Base-by-base conservation (phyloP, 1,140 invertebrate genomes). In the Drosophila elegans region DNA sequence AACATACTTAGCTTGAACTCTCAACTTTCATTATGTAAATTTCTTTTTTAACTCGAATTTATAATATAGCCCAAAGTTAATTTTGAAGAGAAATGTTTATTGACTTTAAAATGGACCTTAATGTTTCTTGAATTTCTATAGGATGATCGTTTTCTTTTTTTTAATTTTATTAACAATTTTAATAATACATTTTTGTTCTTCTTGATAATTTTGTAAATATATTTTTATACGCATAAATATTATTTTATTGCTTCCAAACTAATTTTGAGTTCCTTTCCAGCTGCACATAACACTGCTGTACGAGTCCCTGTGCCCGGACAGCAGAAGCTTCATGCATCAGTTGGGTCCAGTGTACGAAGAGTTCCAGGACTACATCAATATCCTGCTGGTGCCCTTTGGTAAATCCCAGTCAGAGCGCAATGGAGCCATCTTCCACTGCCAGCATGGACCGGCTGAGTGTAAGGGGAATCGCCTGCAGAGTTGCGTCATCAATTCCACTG, bases 241-340 rank as follows among this genome's bases (percentile, higher is more conserved):
- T 39, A 11, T 39, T 39, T 39, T 2, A 13, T 32, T 32, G 7
- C 7, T 32, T 44, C 7, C 0, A 3, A 49, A 42, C 10, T 11
- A 25, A 11, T 7, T 39, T 51, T 27, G 5, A 16, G 7, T 21
- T 49, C 11, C 21, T 4, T 5, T 38, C 3, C 36, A 92, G 91
- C 67, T 92, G 7, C 80, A 92, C 39, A 78, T 92, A 16, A 81
- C 84, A 0, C 57, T 97, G 49, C 97, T 96, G 75, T 98, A 97
- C 82, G 97, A 98, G 93, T 94, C 95, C 9, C 91, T 97, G 0
- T 98, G 97, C 86, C 95, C 95, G 0, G 96, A 97, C 82, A 97
- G 96, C 82, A 94, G 94, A 38, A 77, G 92, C 13, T 97, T 97
- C 80, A 94, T 97, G 55, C 75, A 90, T 3, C 94, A 96, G 79